phyloP scores from a whole-genome alignment of 1,140 invertebrate species.

The Drosophila ercepeae region DNA sequence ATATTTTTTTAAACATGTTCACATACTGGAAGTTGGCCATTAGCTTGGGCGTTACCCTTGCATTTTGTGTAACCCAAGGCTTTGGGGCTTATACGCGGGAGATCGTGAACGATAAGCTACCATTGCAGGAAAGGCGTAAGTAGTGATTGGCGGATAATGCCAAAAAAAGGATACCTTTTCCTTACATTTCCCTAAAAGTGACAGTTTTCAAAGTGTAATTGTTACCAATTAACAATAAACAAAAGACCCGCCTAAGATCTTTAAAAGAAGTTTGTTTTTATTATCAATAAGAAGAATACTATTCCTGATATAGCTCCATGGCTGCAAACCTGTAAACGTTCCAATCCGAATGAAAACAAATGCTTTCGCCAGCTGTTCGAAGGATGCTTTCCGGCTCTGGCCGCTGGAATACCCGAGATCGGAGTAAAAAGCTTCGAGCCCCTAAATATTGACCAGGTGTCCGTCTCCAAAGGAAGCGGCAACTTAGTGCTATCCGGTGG shows the following conservation, averaged over 20 bases:
- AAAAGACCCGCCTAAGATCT: too few relatives aligned
- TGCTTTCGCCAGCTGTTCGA: constrained; percentile 79
- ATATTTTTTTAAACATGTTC: constrained; percentile 47
- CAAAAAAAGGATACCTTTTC: not conserved
- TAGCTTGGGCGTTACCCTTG: constrained; percentile 26
- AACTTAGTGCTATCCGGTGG: constrained; percentile 84
- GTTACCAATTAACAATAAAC: not conserved
- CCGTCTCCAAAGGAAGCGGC: constrained; percentile 84
- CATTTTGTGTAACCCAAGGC: constrained; percentile 26
- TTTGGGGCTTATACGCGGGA: constrained; percentile 65
- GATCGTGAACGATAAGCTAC: constrained; percentile 78
- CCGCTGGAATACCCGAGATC: constrained; percentile 84
- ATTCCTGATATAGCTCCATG: constrained; percentile 57
- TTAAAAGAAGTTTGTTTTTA: too few relatives aligned
- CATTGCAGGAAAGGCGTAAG: constrained; percentile 80
- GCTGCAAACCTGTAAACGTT: constrained; percentile 73
- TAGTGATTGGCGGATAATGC: not conserved
- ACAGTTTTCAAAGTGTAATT: not conserved
- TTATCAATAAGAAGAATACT: not conserved
- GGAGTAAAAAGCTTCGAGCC: constrained; percentile 84
- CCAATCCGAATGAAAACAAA: constrained; percentile 79
- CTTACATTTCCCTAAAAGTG: not conserved
- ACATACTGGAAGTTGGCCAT: constrained; percentile 50
- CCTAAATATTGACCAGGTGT: constrained; percentile 84
- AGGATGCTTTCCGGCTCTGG: constrained; percentile 75